Conservation (phyloP, 2,888 invertebrate genomes). For the Cacoxenus indagator region DNA sequence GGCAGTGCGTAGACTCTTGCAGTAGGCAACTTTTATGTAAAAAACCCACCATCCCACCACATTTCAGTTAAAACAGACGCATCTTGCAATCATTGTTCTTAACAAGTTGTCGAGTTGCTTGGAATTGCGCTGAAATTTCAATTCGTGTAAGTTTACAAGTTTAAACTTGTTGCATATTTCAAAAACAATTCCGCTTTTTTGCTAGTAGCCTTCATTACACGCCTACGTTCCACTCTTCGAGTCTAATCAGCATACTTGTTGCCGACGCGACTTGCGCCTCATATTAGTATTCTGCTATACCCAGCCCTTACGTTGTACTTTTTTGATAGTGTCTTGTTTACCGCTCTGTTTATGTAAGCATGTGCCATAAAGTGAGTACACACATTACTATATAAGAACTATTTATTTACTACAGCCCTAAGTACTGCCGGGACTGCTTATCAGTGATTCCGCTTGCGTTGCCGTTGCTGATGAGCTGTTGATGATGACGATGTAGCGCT, state of each 20-base stretch:
- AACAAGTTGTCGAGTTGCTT: no score
- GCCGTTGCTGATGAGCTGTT: not conserved
- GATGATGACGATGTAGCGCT: not conserved
- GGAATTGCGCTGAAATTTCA: no score
- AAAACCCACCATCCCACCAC: no score
- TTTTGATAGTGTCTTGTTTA: not conserved
- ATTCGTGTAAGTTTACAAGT: no score
- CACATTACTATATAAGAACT: not conserved
- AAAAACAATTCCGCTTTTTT: no score
- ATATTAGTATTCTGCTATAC: not conserved
- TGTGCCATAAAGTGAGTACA: not conserved
- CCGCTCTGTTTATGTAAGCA: not conserved
- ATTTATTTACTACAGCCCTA: not conserved
- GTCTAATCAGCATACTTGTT: conserved; percentile 27
- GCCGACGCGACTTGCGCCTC: conserved; percentile 28
- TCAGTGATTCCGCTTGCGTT: not conserved
- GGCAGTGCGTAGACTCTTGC: no score
- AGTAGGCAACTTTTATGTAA: no score
- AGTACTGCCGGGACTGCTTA: not conserved
- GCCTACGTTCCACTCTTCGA: not conserved
- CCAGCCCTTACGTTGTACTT: conserved; percentile 15
- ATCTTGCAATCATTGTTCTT: no score
- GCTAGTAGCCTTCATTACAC: no score
- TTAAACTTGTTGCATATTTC: no score
- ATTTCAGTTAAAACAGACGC: no score